Conservation (phyloP, 2,888 invertebrate species). For the Crioceris asparagi region DNA sequence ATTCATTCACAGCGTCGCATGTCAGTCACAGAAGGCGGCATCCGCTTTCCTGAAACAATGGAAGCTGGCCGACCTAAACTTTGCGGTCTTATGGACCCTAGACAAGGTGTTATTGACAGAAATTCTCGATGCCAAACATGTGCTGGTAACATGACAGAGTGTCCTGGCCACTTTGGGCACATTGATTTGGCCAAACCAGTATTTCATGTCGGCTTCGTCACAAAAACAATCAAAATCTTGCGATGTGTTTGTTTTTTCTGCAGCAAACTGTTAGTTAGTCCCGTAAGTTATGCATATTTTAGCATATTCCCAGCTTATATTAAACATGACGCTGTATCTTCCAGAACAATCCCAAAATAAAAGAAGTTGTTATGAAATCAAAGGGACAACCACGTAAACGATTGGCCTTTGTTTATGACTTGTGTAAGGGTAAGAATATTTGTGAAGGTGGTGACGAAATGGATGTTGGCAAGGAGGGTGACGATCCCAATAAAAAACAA, state of each 20-base stretch:
- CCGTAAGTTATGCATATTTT: too few relatives aligned
- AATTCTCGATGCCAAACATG: constrained; percentile 90
- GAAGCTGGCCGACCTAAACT: constrained; percentile 97
- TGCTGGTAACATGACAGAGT: constrained; percentile 96
- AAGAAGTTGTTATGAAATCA: constrained; percentile 90
- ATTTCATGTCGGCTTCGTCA: constrained; percentile 95
- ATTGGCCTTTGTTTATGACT: constrained; percentile 89
- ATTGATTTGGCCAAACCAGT: constrained; percentile 97
- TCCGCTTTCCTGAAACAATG: constrained; percentile 94
- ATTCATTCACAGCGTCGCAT: constrained; percentile 69
- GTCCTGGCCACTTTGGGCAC: constrained; percentile 99
- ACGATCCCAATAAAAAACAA: constrained; percentile 44
- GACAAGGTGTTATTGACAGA: constrained; percentile 95
- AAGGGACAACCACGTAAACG: constrained; percentile 94
- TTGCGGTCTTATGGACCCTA: constrained; percentile 97
- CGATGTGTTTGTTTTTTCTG: constrained; percentile 99
- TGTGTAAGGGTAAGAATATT: constrained; percentile 95
- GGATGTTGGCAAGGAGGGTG: constrained; percentile 77
- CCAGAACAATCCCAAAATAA: constrained; percentile 81
- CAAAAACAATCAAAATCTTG: constrained; percentile 94
- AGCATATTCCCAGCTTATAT: too few relatives aligned
- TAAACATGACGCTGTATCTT: constrained; percentile 1
- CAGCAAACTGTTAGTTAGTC: constrained; percentile 90
- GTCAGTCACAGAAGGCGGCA: constrained; percentile 97
- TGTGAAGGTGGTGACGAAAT: constrained; percentile 99